These are phyloP conservation scores for Leucophora obtusa DNA, from an alignment of 2,888 invertebrate species.

Conservation along the genomic window DNA sequence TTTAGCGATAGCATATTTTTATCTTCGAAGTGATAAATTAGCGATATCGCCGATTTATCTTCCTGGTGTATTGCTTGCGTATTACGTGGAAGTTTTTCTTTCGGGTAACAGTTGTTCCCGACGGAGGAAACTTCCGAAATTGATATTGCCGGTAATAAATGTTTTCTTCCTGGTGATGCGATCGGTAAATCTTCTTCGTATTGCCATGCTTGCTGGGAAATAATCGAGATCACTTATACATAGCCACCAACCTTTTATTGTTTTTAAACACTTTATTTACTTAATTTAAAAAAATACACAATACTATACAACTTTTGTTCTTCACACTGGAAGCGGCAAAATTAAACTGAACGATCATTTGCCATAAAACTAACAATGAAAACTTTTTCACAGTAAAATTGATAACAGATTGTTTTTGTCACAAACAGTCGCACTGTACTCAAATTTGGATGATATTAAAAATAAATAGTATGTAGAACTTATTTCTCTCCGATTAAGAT, in stretches of 20 bases:
- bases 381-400: constrained; percentile 26
- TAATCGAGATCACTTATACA: constrained; percentile 9
- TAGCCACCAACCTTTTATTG: constrained; percentile 6
- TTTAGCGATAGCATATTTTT: no score
- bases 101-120: no score
- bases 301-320: constrained; percentile 69
- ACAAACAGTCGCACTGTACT: not conserved
- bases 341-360: constrained; percentile 66
- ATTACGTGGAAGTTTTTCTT: no score
- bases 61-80: no score
- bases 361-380: constrained; percentile 16
- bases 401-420: constrained; percentile 18
- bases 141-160: no score
- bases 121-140: no score
- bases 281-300: not conserved
- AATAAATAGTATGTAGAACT: no score
- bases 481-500: not conserved
- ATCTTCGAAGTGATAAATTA: no score
- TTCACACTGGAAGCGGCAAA: constrained; percentile 78
- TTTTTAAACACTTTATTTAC: not conserved
- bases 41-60: no score
- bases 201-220: no score
- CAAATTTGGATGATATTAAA: not conserved
- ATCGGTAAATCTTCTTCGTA: no score
- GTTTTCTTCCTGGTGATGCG: no score